phyloP scores from a whole-genome alignment of 2,888 invertebrate genomes.

The Hypolimnas misippus region DNA sequence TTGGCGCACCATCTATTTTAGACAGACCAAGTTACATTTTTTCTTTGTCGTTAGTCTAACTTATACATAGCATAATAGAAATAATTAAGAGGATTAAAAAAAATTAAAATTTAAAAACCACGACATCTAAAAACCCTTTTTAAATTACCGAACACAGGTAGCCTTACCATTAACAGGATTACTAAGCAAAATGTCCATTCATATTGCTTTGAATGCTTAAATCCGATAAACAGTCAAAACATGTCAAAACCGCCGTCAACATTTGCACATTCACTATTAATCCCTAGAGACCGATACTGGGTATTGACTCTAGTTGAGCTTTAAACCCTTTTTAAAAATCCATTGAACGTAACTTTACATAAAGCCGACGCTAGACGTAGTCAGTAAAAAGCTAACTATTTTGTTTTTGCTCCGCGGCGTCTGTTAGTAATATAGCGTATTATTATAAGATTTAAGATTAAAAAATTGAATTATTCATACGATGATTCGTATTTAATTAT shows the following conservation, averaged over 20 bases:
- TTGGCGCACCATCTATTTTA: background rate
- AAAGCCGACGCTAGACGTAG: background rate
- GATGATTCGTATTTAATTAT: no score
- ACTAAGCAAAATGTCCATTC: conserved; percentile 54
- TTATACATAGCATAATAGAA: no score
- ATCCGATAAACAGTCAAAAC: conserved; percentile 73
- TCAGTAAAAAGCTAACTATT: background rate
- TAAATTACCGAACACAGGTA: conserved; percentile 56
- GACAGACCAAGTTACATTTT: background rate
- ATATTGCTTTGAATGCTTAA: conserved; percentile 52
- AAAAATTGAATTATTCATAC: no score
- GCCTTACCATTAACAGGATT: conserved; percentile 59
- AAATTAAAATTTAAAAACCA: background rate
- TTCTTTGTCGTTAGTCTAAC: background rate
- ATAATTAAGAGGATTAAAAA: background rate
- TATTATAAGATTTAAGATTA: no score
- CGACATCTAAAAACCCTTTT: background rate
- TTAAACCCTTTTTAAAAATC: conserved; percentile 55
- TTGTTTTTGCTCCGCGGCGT: background rate
- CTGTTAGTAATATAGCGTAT: no score
- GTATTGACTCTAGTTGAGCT: conserved; percentile 54
- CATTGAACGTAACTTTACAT: conserved; percentile 53
- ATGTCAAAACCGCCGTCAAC: conserved; percentile 71
- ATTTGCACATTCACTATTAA: conserved; percentile 58
- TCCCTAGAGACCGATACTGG: conserved; percentile 58